phyloP scores from a whole-genome alignment of 1,140 invertebrate genomes.

The Drosophila kohkoa region DNA sequence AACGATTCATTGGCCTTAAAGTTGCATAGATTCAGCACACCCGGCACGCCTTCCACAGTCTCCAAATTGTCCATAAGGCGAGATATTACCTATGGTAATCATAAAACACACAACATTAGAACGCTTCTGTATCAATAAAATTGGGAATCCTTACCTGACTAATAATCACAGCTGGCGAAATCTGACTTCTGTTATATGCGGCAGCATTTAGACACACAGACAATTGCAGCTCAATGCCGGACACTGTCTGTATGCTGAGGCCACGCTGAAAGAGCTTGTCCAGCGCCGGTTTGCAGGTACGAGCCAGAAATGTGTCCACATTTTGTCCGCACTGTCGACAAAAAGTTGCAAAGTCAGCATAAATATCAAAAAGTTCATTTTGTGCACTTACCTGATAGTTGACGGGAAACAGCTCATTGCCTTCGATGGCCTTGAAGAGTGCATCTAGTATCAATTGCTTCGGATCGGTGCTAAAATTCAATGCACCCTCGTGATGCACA shows the following conservation, averaged over 20 bases:
- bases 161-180: constrained; percentile 48
- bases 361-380: neutral
- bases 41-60: constrained; percentile 28
- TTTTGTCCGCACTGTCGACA: constrained; percentile 23
- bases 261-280: constrained; percentile 54
- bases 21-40: constrained; percentile 48
- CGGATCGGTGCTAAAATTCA: constrained; percentile 32
- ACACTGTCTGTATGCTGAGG: constrained; percentile 24
- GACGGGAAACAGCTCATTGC: constrained; percentile 59
- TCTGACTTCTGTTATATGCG: constrained; percentile 36
- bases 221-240: constrained; percentile 10
- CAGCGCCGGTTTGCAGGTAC: constrained; percentile 55
- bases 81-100: constrained; percentile 2
- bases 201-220: constrained; percentile 56
- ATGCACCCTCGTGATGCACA: constrained; percentile 42
- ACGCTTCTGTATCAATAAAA: neutral
- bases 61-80: constrained; percentile 44
- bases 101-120: neutral
- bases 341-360: neutral
- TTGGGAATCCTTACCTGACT: constrained; percentile 21
- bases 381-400: constrained; percentile 47
- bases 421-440: constrained; percentile 50
- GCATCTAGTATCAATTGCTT: constrained; percentile 49
- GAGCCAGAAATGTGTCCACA: constrained; percentile 52
- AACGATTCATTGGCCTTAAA: constrained; percentile 43